Conservation (phyloP, 2,113 vertebrate species). For the Neolamprologus caudopunctatus region DNA sequence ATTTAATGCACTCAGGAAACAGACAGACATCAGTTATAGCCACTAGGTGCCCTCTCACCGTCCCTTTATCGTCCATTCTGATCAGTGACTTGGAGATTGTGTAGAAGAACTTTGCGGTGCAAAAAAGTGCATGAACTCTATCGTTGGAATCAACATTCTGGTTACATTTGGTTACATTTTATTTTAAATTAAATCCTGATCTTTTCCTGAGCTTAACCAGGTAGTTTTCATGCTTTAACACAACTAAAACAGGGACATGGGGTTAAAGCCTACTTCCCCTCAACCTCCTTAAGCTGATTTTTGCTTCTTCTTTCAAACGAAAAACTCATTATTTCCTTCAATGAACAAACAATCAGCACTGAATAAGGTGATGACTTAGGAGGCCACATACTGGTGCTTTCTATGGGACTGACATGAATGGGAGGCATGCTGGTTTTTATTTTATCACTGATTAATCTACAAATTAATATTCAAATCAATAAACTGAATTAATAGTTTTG, state of each 20-base stretch:
- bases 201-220: not conserved
- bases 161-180: not conserved
- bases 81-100: not conserved
- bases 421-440: not conserved
- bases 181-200: not conserved
- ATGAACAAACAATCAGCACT: not conserved
- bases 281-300: not conserved
- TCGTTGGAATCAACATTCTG: not conserved
- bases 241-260: not conserved
- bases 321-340: not conserved
- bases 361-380: not conserved
- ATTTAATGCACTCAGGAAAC: not conserved
- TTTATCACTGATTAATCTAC: not conserved
- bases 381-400: not conserved
- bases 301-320: not conserved
- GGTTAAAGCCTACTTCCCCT: not conserved
- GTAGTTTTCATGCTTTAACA: not conserved
- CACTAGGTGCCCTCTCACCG: not conserved
- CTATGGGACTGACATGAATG: not conserved
- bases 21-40: not conserved
- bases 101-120: not conserved
- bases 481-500: not conserved
- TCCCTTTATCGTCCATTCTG: not conserved
- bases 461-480: not conserved
- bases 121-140: not conserved